These are phyloP conservation scores for Zygothrica quintamaculata DNA, from an alignment of 2,888 invertebrate species.

Conservation along the genomic window DNA sequence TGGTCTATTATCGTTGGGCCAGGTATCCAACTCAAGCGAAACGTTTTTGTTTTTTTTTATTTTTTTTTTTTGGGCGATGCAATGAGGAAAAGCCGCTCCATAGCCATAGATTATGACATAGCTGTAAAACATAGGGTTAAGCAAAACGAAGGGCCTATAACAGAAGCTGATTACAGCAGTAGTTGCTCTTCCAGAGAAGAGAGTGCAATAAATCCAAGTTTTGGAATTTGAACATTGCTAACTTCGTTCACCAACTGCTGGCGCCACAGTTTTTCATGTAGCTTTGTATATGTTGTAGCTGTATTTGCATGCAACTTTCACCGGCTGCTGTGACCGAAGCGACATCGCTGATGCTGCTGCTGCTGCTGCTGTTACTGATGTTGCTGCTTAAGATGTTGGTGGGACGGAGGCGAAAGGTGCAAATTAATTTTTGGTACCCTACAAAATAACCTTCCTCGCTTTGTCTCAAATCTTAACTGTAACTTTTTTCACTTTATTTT, in stretches of 20 bases:
- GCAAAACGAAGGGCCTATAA: constrained; percentile 18
- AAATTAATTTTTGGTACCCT: constrained; percentile 77
- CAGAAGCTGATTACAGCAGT: constrained; percentile 23
- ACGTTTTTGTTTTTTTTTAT: constrained; percentile 45
- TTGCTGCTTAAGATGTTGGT: constrained; percentile 24
- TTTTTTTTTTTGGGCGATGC: too few species aligned
- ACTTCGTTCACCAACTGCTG: constrained; percentile 21
- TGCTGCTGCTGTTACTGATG: constrained; percentile 33
- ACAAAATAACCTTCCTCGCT: constrained; percentile 68
- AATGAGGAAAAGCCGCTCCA: constrained; percentile 53
- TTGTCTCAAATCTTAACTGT: constrained; percentile 54
- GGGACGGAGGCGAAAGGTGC: constrained; percentile 71
- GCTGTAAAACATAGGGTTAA: constrained; percentile 19
- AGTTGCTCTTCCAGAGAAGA: constrained; percentile 15
- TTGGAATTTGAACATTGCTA: constrained; percentile 26
- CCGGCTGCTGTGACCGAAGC: constrained; percentile 53
- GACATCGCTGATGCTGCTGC: constrained; percentile 45
- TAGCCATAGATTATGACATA: constrained; percentile 60
- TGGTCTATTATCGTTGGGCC: constrained; percentile 49
- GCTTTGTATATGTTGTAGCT: background rate
- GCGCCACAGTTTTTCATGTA: constrained; percentile 46
- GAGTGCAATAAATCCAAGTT: constrained; percentile 48
- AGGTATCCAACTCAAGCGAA: constrained; percentile 63
- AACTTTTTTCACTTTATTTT: constrained; percentile 51
- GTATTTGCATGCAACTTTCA: constrained; percentile 78